Conservation (phyloP, 2,888 invertebrate genomes). For the Piscicola geometra region DNA sequence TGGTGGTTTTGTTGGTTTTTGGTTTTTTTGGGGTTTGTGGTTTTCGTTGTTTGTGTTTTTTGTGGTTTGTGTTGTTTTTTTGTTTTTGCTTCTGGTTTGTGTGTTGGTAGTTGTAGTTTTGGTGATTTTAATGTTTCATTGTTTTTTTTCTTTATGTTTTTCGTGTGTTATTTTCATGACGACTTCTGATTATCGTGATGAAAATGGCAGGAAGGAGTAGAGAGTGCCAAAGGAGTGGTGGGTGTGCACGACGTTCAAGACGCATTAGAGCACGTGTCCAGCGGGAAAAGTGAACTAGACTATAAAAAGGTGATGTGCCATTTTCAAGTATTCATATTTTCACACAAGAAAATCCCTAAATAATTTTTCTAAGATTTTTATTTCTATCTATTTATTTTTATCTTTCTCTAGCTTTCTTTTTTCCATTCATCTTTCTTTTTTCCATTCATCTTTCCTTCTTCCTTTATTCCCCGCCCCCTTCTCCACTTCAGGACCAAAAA, state of each 20-base stretch:
- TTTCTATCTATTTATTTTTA: no score
- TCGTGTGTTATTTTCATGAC: background rate
- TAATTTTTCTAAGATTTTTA: no score
- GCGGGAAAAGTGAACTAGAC: constrained; percentile 59
- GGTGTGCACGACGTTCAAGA: constrained; percentile 61
- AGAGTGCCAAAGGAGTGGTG: constrained; percentile 54
- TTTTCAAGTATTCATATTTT: no score
- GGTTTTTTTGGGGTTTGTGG: background rate
- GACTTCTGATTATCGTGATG: background rate
- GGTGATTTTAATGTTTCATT: background rate
- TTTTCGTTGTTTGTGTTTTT: background rate
- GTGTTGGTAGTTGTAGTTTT: background rate
- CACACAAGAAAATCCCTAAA: no score
- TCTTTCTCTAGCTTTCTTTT: no score
- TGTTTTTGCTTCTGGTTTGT: background rate
- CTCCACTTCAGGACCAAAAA: constrained; percentile 53
- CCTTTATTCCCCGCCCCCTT: no score
- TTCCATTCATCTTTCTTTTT: no score
- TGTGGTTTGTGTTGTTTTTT: background rate
- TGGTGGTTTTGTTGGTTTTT: background rate
- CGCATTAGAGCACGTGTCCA: constrained; percentile 62
- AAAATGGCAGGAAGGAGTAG: constrained; percentile 47
- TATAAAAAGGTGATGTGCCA: constrained; percentile 56
- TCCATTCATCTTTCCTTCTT: no score
- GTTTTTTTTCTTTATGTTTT: background rate